These are phyloP conservation scores for Globodera ellingtonae DNA, from an alignment of 1,140 invertebrate species.

Conservation along the genomic window DNA sequence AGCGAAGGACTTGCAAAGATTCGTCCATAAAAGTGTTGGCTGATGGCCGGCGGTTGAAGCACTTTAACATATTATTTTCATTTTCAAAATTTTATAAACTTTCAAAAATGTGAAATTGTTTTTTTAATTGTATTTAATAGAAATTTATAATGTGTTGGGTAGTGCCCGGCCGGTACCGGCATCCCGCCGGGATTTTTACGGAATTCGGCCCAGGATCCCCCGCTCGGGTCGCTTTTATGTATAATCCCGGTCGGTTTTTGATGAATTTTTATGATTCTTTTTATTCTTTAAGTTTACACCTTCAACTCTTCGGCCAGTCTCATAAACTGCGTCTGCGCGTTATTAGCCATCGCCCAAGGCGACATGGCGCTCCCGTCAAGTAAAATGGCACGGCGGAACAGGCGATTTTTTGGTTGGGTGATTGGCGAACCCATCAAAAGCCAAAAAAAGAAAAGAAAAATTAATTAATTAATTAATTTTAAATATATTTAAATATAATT, in stretches of 20 bases:
- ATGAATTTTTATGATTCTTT: too few species aligned
- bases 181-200: too few species aligned
- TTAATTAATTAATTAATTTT: background rate
- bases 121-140: background rate
- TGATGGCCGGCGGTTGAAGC: background rate
- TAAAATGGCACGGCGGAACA: slow-evolving; percentile 61
- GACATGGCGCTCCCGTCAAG: slow-evolving; percentile 59
- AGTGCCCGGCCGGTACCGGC: too few species aligned
- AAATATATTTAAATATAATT: too few species aligned
- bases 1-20: background rate
- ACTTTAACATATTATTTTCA: background rate
- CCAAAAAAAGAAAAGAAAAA: slow-evolving; percentile 32
- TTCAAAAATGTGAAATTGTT: background rate
- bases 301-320: slow-evolving; percentile 54
- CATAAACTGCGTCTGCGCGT: slow-evolving; percentile 61
- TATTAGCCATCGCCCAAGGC: slow-evolving; percentile 60
- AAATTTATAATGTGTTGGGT: too few species aligned
- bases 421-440: slow-evolving; percentile 65
- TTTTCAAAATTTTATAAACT: too few species aligned
- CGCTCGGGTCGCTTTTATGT: too few species aligned
- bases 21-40: background rate
- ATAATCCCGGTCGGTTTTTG: too few species aligned
- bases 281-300: slow-evolving; percentile 28
- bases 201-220: too few species aligned
- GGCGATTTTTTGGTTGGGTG: slow-evolving; percentile 60